A percentile compares a stretch with the other conserved stretches of the same genome.
These are phyloP conservation scores for Pediacus dermestoides DNA, from an alignment of 2,888 invertebrate species.

Conservation along the genomic window DNA sequence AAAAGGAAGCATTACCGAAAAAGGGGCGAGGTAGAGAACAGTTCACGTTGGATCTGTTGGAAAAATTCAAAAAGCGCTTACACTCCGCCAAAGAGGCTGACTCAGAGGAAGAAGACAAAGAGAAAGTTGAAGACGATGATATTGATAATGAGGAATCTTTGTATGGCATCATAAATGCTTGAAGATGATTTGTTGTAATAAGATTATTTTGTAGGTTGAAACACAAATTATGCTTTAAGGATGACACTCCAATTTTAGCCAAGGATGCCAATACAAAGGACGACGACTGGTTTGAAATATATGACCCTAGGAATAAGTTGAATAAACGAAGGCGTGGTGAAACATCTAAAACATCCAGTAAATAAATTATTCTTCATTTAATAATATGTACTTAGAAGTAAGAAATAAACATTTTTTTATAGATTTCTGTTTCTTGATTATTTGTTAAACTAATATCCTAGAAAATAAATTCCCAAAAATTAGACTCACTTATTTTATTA, in stretches of 20 bases:
- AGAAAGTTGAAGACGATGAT: conserved; percentile 37
- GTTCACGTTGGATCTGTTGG: conserved; percentile 75
- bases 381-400: too few relatives aligned
- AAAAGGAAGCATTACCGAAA: conserved; percentile 56
- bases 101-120: conserved; percentile 43
- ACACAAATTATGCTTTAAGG: conserved; percentile 65
- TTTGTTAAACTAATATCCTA: too few relatives aligned
- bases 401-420: too few relatives aligned
- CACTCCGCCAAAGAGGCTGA: conserved; percentile 64
- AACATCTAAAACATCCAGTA: conserved; percentile 32
- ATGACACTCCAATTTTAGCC: conserved; percentile 68
- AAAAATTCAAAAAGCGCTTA: conserved; percentile 80
- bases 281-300: conserved; percentile 95
- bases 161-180: conserved; percentile 19
- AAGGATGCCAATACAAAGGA: conserved; percentile 91
- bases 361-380: too few relatives aligned
- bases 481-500: too few relatives aligned
- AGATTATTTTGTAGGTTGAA: conserved; percentile 55
- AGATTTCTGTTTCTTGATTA: too few relatives aligned
- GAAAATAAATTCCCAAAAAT: too few relatives aligned
- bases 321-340: conserved; percentile 90
- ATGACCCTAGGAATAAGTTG: conserved; percentile 91
- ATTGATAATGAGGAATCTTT: conserved; percentile 36
- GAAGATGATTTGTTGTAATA: conserved; percentile 13
- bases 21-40: conserved; percentile 69